phyloP scores from a whole-genome alignment of 2,113 vertebrate genomes.

The Crypturellus undulatus region DNA sequence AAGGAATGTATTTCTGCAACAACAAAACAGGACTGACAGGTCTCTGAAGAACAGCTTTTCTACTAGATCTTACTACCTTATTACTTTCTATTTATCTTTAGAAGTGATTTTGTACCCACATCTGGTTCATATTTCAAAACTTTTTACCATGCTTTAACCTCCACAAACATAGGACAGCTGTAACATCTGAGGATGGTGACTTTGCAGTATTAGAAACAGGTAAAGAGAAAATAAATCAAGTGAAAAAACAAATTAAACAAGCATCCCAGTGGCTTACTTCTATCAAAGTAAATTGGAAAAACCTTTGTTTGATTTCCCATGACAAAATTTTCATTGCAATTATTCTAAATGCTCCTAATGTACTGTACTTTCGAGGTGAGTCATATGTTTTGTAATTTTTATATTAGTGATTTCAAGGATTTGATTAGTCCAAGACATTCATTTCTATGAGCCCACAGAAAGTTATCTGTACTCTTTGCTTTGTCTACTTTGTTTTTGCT shows the following conservation, averaged over 20 bases:
- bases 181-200: background rate
- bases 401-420: background rate
- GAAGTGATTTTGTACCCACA: fast-evolving
- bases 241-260: background rate
- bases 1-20: background rate
- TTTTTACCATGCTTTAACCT: background rate
- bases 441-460: background rate
- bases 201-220: background rate
- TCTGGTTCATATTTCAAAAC: background rate
- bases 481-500: background rate
- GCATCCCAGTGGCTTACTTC: background rate
- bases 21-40: background rate
- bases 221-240: background rate
- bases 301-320: fast-evolving
- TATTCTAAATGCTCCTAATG: background rate
- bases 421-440: background rate
- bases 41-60: background rate
- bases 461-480: background rate
- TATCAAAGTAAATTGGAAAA: background rate
- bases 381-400: background rate
- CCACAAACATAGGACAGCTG: background rate
- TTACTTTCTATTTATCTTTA: background rate
- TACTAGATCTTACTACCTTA: background rate
- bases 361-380: background rate
- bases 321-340: background rate